Conservation (phyloP, 1,140 invertebrate genomes). For the Sarcophaga bullata region DNA sequence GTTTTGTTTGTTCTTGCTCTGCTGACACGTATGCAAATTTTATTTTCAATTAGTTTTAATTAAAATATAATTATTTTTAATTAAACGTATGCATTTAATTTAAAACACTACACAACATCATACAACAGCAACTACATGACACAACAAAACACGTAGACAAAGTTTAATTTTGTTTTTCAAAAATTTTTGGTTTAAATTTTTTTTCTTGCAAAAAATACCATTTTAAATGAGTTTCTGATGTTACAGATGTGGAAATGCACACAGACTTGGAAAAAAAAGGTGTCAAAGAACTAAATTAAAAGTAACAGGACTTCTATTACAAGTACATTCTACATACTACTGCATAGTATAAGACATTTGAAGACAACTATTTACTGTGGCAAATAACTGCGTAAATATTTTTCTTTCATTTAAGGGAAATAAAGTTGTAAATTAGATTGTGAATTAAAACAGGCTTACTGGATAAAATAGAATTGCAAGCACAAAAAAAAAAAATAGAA, state of each 20-base stretch:
- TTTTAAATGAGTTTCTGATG: not conserved
- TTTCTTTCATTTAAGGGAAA: not conserved
- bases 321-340: too few relatives aligned
- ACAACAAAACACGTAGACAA: not conserved
- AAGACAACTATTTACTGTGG: not conserved
- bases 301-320: not conserved
- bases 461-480: not conserved
- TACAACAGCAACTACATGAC: too few relatives aligned
- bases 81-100: not conserved
- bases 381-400: not conserved
- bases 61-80: slow-evolving; percentile 1
- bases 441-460: slow-evolving; percentile 7
- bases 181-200: not conserved
- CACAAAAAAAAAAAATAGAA: not conserved
- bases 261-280: not conserved
- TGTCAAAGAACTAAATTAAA: not conserved
- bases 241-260: not conserved
- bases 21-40: not conserved
- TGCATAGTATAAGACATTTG: not conserved
- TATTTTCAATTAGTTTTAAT: slow-evolving; percentile 11
- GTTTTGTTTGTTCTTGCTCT: not conserved
- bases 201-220: not conserved
- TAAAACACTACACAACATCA: too few relatives aligned
- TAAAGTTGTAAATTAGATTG: slow-evolving; percentile 1
- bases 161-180: not conserved